Conservation (phyloP, 2,888 invertebrate genomes). For the Drosophila tanythrix region DNA sequence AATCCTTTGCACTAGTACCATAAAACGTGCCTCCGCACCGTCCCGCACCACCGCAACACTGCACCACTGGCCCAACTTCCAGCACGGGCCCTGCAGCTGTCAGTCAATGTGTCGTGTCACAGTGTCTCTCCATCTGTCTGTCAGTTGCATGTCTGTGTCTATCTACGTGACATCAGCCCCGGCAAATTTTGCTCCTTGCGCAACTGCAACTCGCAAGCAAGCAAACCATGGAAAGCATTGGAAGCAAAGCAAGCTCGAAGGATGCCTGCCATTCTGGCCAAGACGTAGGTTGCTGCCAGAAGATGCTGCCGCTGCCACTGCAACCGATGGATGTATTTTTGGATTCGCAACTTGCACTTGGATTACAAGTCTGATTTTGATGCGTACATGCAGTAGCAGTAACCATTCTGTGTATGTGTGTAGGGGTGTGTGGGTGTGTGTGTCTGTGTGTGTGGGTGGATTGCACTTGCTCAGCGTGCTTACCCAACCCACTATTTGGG, state of each 20-base stretch:
- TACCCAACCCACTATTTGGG: slow-evolving; percentile 57
- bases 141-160: slow-evolving; percentile 82
- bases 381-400: slow-evolving; percentile 73
- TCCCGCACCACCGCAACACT: not conserved
- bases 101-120: slow-evolving; percentile 83
- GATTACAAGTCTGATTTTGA: slow-evolving; percentile 82
- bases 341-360: slow-evolving; percentile 81
- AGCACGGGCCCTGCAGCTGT: slow-evolving; percentile 74
- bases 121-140: slow-evolving; percentile 83
- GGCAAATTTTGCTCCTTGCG: slow-evolving; percentile 65
- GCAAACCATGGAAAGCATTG: slow-evolving; percentile 12
- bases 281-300: slow-evolving; percentile 42
- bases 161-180: slow-evolving; percentile 82
- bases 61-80: slow-evolving; percentile 19
- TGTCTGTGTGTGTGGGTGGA: slow-evolving; percentile 27
- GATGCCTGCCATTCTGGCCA: slow-evolving; percentile 35
- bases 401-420: slow-evolving; percentile 27
- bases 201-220: slow-evolving; percentile 52
- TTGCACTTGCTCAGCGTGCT: slow-evolving; percentile 61
- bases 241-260: slow-evolving; percentile 19
- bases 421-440: slow-evolving; percentile 12
- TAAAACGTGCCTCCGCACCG: slow-evolving; percentile 29
- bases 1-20: slow-evolving; percentile 59
- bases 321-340: slow-evolving; percentile 80
- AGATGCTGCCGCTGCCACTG: slow-evolving; percentile 57